phyloP scores from a whole-genome alignment of 2,888 invertebrate species.

The Erebia epiphron region DNA sequence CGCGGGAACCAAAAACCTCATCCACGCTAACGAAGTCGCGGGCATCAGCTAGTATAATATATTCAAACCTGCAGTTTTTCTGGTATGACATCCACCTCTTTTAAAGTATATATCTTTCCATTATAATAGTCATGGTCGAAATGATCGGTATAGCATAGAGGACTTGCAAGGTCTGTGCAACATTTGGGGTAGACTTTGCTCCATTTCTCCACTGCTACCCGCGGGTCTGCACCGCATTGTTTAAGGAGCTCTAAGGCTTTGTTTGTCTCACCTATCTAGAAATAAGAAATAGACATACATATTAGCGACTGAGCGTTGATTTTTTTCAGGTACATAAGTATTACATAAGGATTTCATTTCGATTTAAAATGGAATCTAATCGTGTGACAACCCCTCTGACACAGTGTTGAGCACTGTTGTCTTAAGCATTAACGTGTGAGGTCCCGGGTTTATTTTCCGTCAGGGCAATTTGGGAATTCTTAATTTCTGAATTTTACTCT shows the following conservation, averaged over 20 bases:
- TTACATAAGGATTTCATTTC: no score
- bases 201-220: constrained; percentile 60
- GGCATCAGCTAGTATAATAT: not conserved
- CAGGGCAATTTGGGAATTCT: no score
- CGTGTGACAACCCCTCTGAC: no score
- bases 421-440: no score
- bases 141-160: constrained; percentile 52
- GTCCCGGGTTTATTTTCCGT: no score
- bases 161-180: constrained; percentile 63
- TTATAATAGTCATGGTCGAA: constrained; percentile 62
- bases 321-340: no score
- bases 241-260: constrained; percentile 65
- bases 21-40: no score
- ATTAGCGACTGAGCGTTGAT: no score
- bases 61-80: constrained; percentile 45
- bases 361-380: no score
- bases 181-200: constrained; percentile 58
- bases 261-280: constrained; percentile 63
- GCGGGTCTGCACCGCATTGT: constrained; percentile 55
- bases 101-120: constrained; percentile 48
- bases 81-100: constrained; percentile 44
- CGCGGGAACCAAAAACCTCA: no score
- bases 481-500: no score
- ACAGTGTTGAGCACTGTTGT: no score
- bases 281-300: not conserved